Evolutionary conservation across 1,140 invertebrate genomes (phyloP).

Genomic region (Nomia melanderi): DNA sequence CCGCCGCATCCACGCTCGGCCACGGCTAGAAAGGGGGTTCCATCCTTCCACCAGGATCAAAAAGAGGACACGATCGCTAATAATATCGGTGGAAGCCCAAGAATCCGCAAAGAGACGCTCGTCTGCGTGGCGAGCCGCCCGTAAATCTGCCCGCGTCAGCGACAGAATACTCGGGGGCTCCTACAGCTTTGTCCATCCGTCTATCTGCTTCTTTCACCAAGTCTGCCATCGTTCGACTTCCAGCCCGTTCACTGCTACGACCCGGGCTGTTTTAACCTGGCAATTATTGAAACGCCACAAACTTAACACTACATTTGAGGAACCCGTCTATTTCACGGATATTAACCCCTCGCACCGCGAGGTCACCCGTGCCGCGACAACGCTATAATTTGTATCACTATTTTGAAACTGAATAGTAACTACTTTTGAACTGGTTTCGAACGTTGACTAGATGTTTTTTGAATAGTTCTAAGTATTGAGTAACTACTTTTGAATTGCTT

Average conservation of each 20-base stretch:
- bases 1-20: slow-evolving; percentile 12
- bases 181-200: slow-evolving; percentile 61
- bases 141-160: slow-evolving; percentile 79
- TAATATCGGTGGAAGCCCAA: slow-evolving; percentile 79
- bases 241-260: background rate
- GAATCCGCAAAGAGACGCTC: slow-evolving; percentile 77
- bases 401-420: no score
- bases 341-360: background rate
- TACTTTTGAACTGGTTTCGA: no score
- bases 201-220: slow-evolving; percentile 36
- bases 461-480: no score
- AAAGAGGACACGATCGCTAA: slow-evolving; percentile 79
- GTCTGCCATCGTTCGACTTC: background rate
- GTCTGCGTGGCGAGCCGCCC: slow-evolving; percentile 77
- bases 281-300: slow-evolving; percentile 10
- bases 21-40: slow-evolving; percentile 43
- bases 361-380: no score
- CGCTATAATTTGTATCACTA: no score
- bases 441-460: no score
- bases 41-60: slow-evolving; percentile 72
- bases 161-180: slow-evolving; percentile 68
- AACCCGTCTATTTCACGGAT: no score
- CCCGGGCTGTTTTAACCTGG: background rate
- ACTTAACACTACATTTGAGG: no score
- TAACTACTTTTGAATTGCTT: no score